Evolutionary conservation across 2,888 invertebrate genomes (phyloP).

Genomic region (Sesamia inferens): DNA sequence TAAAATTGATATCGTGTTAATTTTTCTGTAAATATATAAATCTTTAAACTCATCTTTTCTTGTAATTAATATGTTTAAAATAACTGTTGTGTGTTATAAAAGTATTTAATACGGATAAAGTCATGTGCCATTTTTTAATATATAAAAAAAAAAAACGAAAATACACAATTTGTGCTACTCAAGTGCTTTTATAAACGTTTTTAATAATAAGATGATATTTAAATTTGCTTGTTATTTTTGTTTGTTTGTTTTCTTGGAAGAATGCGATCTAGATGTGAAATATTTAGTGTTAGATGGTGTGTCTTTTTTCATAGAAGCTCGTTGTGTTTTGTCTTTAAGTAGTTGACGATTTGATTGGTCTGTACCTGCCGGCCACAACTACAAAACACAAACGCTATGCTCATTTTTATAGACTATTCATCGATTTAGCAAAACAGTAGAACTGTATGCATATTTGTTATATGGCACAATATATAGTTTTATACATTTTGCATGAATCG

Average conservation of each 20-base stretch:
- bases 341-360: slow-evolving; percentile 61
- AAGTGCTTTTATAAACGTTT: slow-evolving; percentile 88
- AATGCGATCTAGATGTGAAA: slow-evolving; percentile 76
- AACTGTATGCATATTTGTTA: slow-evolving; percentile 60
- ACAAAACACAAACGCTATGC: slow-evolving; percentile 63
- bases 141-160: slow-evolving; percentile 67
- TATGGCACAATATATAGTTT: slow-evolving; percentile 62
- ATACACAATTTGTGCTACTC: slow-evolving; percentile 84
- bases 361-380: slow-evolving; percentile 49
- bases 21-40: slow-evolving; percentile 85
- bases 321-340: slow-evolving; percentile 69
- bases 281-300: slow-evolving; percentile 73
- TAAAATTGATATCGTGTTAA: slow-evolving; percentile 75
- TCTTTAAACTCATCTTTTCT: slow-evolving; percentile 76
- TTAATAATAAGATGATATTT: slow-evolving; percentile 83
- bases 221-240: slow-evolving; percentile 88
- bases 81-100: slow-evolving; percentile 82
- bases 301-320: slow-evolving; percentile 63
- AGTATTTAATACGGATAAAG: slow-evolving; percentile 77
- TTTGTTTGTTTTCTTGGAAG: slow-evolving; percentile 73
- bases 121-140: slow-evolving; percentile 85
- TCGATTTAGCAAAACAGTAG: slow-evolving; percentile 57
- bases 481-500: slow-evolving; percentile 61
- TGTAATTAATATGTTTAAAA: slow-evolving; percentile 74
- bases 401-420: slow-evolving; percentile 60